These are phyloP conservation scores for Anthrax anthrax DNA, from an alignment of 2,888 invertebrate genomes.

Conservation along the genomic window DNA sequence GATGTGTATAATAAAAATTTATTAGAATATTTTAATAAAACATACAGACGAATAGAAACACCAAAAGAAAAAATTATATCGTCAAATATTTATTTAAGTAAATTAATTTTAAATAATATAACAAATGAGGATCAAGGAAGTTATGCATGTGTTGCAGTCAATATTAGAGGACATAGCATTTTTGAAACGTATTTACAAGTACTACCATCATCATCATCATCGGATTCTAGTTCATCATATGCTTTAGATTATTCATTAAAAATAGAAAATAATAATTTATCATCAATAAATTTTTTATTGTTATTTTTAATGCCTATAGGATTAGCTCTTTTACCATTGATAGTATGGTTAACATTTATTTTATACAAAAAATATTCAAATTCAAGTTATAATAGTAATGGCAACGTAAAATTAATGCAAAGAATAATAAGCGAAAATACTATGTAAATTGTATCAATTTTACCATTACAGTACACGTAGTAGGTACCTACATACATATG, in stretches of 20 bases:
- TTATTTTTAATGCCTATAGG: constrained; percentile 30
- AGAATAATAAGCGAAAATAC: too few relatives aligned
- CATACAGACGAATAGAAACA: constrained; percentile 25
- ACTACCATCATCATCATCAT: constrained; percentile 9
- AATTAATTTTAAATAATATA: constrained; percentile 26
- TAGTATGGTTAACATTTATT: constrained; percentile 26
- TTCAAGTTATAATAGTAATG: not conserved
- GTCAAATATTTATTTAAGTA: constrained; percentile 28
- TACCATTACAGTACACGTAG: too few relatives aligned
- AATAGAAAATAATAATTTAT: constrained; percentile 16
- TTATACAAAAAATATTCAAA: constrained; percentile 14
- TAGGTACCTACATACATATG: too few relatives aligned
- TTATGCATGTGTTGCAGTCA: constrained; percentile 32
- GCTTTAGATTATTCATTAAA: constrained; percentile 11
- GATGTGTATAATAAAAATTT: constrained; percentile 14
- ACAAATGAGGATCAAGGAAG: constrained; percentile 22
- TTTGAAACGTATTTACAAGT: constrained; percentile 27
- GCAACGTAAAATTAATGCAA: too few relatives aligned
- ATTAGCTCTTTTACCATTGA: constrained; percentile 24
- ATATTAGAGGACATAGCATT: constrained; percentile 27
- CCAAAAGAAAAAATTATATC: constrained; percentile 25
- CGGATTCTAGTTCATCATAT: not conserved
- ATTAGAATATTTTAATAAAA: constrained; percentile 22
- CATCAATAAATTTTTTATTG: constrained; percentile 23
- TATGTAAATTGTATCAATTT: too few relatives aligned